Base-by-base conservation (phyloP, 2,797 vertebrate genomes). In the Malacoctenus gilli region DNA sequence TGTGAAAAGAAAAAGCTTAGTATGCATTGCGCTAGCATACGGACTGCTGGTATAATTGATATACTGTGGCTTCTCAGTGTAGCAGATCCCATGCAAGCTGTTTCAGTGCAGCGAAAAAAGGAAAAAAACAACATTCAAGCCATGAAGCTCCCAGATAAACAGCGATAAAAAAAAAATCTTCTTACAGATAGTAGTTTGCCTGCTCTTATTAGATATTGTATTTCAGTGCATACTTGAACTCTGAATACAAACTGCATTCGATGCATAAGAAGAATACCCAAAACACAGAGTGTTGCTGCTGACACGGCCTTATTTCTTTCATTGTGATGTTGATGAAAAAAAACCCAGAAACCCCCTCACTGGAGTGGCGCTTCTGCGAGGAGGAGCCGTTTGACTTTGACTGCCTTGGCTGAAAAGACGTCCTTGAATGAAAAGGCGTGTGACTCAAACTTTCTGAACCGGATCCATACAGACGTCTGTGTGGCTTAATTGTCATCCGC, bases 11-110 rank as follows among this genome's bases (percentile, higher is more conserved):
- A 52, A 63, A 62, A 63, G 55, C 72, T 74, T 75, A 40, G 64
- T 76, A 74, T 73, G 65, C 53, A 59, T 64, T 72, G 64, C 75
- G 42, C 73, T 71, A 80, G 85, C 83, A 77, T 72, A 72, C 61
- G 28, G 52, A 32, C 58, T 39, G 40, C 51, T 59, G 73, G 76
- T 68, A 66, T 67, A 75, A 75, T 61, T 76, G 70, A 69, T 77
- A 61, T 44, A 66, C 63, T 52, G 58, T 51, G 72, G 42, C 38
- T 61, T 69, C 42, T 51, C 49, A 18, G 61, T 72, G 66, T 54
- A 58, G 64, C 66, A 62, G 53, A 66, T 75, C 58, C 25, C 49
- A 44, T 36, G 48, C 60, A 72, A 69, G 64, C 65, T 77, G 75
- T 74, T 80, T 55, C 46, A 58, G 43, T 37, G 53, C 50, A 60